A percentile compares a stretch with the other conserved stretches of the same genome.
Evolutionary conservation across 2,888 invertebrate species (phyloP).

Genomic region (Oscheius sp.): DNA sequence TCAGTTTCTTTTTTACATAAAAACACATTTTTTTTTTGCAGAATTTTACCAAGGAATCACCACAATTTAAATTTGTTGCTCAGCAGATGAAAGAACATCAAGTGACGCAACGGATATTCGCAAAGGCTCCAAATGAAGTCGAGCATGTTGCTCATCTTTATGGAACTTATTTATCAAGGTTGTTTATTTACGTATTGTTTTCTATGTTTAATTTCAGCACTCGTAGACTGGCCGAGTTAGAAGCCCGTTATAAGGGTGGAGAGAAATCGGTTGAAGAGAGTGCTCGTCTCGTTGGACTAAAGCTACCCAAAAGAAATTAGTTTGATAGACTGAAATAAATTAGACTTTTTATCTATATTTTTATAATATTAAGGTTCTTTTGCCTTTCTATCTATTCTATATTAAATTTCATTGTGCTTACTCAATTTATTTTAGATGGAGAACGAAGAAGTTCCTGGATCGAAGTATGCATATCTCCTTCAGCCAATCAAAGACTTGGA

Average conservation of each 20-base stretch:
- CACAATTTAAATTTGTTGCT: conserved; percentile 51
- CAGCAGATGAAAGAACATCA: conserved; percentile 57
- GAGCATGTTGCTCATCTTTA: conserved; percentile 61
- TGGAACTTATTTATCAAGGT: conserved; percentile 61
- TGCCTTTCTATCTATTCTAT: conserved; percentile 5
- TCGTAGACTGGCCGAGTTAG: conserved; percentile 55
- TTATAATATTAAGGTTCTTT: background rate
- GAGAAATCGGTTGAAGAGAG: conserved; percentile 63
- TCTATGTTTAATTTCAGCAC: conserved; percentile 37
- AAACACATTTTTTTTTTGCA: conserved; percentile 25
- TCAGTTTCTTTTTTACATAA: conserved; percentile 24
- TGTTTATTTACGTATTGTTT: background rate
- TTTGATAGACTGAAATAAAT: background rate
- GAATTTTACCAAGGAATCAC: conserved; percentile 46
- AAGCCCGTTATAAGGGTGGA: conserved; percentile 59
- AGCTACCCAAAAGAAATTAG: conserved; percentile 45
- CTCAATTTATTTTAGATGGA: conserved; percentile 13
- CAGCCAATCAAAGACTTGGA: conserved; percentile 44
- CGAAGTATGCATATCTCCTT: conserved; percentile 37
- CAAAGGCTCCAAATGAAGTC: conserved; percentile 58
- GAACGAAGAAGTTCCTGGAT: conserved; percentile 15
- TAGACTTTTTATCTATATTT: background rate
- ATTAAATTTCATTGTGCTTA: background rate
- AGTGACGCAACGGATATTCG: conserved; percentile 44
- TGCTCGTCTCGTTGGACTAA: conserved; percentile 63